Conservation (phyloP, 1,140 invertebrate genomes). For the Aphis gossypii region DNA sequence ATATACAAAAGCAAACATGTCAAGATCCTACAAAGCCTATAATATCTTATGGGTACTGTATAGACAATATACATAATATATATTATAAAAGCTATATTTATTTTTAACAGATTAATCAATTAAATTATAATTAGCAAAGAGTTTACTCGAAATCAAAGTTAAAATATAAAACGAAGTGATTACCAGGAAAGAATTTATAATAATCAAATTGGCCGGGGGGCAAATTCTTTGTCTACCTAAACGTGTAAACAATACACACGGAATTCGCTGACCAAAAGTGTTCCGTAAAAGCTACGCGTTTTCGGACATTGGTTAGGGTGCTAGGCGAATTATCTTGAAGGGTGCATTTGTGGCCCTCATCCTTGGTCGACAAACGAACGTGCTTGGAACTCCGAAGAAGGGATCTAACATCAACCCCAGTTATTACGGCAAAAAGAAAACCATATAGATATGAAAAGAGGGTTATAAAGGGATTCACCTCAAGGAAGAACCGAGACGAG, state of each 20-base stretch:
- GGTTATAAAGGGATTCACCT: constrained; percentile 44
- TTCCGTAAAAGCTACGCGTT: background rate
- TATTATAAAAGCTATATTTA: background rate
- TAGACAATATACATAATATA: background rate
- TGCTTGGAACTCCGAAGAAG: constrained; percentile 44
- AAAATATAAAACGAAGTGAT: background rate
- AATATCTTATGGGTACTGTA: no score
- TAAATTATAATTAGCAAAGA: background rate
- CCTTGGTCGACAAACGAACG: constrained; percentile 31
- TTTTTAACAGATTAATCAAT: background rate
- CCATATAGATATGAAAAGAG: constrained; percentile 22
- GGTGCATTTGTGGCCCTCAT: constrained; percentile 18
- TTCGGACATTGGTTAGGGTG: constrained; percentile 4
- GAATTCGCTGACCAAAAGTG: constrained; percentile 23
- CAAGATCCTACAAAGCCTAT: background rate
- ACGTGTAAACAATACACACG: constrained; percentile 19
- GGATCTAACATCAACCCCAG: constrained; percentile 44
- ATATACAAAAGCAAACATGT: background rate
- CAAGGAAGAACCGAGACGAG: constrained; percentile 29
- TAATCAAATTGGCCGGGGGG: background rate
- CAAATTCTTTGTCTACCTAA: background rate
- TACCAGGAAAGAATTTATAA: background rate
- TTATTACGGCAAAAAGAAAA: constrained; percentile 12
- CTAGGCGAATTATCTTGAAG: constrained; percentile 31
- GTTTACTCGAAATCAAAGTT: background rate